These are phyloP conservation scores for Cinclus mexicanus DNA, from an alignment of 2,113 vertebrate species.

Conservation along the genomic window DNA sequence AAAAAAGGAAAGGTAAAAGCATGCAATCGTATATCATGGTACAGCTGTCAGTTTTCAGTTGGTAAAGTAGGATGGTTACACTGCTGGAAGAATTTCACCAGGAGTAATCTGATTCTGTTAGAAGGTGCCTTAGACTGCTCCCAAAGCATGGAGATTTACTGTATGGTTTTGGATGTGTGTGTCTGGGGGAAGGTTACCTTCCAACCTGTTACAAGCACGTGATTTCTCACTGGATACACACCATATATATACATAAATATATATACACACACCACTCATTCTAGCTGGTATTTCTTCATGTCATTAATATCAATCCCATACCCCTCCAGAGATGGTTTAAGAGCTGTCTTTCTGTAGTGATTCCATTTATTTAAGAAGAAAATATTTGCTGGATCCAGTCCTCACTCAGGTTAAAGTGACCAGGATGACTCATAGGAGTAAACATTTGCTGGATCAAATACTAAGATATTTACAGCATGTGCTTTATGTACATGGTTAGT, in stretches of 20 bases:
- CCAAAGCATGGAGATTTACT: neutral
- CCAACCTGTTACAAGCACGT: neutral
- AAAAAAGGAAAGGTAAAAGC: neutral
- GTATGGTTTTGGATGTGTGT: neutral
- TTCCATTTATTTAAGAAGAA: neutral
- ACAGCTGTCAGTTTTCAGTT: neutral
- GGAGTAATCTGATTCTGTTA: neutral
- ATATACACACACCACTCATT: neutral
- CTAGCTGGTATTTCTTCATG: neutral
- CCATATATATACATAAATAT: no score
- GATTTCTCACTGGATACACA: neutral
- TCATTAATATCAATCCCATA: neutral
- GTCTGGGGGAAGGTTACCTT: neutral
- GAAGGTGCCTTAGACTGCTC: neutral
- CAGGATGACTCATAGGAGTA: slow-evolving; percentile 31
- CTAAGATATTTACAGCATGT: slow-evolving; percentile 37
- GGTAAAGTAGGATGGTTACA: neutral
- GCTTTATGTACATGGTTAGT: neutral
- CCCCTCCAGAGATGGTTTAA: neutral
- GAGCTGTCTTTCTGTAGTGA: neutral
- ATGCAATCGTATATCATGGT: neutral
- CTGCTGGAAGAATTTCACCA: neutral
- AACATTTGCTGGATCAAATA: slow-evolving; percentile 30
- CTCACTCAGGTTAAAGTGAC: slow-evolving; percentile 30
- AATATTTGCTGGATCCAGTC: neutral